A percentile compares a stretch with the other conserved stretches of the same genome.
phyloP scores from a whole-genome alignment of 2,113 vertebrate species.

The Xerus inauris region DNA sequence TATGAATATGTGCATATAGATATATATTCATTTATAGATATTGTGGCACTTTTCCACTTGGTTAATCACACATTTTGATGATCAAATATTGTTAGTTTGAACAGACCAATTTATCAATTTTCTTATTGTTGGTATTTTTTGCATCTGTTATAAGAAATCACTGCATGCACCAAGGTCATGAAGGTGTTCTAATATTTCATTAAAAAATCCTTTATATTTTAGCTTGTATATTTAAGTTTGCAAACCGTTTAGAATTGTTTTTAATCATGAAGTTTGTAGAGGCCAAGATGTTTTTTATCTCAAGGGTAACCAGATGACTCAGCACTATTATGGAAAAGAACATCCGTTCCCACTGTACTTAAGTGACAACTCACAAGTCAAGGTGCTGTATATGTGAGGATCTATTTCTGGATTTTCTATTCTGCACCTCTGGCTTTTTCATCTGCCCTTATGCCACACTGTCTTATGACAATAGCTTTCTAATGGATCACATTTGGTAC shows the following conservation, averaged over 20 bases:
- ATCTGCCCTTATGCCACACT: not conserved
- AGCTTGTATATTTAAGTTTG: not conserved
- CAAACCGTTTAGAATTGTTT: not conserved
- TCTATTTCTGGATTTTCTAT: not conserved
- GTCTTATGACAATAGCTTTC: not conserved
- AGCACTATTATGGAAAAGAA: not conserved
- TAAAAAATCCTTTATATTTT: not conserved
- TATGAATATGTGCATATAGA: not conserved
- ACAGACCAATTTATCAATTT: not conserved
- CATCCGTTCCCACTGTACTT: too few species aligned
- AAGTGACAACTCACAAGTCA: not conserved
- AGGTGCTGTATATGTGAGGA: not conserved
- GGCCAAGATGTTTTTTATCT: not conserved
- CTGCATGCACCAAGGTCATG: not conserved
- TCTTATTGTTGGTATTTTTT: not conserved
- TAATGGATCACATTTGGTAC: not conserved
- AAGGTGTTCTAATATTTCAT: not conserved
- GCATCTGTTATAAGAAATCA: not conserved
- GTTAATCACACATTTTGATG: not conserved
- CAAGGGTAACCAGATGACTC: not conserved
- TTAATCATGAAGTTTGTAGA: not conserved
- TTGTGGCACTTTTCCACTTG: not conserved
- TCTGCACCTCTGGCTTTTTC: not conserved
- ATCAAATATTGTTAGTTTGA: not conserved
- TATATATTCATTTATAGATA: not conserved